These are phyloP conservation scores for Mormyrops attenuatus DNA, from an alignment of 2,797 vertebrate species.

Conservation along the genomic window DNA sequence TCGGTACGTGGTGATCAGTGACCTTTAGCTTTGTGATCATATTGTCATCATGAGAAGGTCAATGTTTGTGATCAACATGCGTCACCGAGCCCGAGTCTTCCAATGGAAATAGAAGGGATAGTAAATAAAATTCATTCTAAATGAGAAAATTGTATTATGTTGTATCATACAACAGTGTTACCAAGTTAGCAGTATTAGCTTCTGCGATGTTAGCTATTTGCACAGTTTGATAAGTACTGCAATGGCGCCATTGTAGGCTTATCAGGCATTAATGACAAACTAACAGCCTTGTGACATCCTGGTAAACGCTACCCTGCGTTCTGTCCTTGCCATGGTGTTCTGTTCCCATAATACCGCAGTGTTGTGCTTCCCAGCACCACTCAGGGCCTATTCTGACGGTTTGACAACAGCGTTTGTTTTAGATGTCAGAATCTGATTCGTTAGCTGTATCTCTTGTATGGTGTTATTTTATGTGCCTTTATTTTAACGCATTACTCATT, in stretches of 20 bases:
- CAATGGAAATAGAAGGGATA: not conserved
- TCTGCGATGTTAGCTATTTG: not conserved
- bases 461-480: not conserved
- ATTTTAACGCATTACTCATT: not conserved
- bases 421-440: not conserved
- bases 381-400: not conserved
- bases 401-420: not conserved
- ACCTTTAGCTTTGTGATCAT: not conserved
- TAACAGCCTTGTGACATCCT: not conserved
- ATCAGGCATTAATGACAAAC: not conserved
- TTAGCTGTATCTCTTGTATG: not conserved
- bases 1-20: not conserved
- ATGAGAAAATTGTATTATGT: not conserved
- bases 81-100: not conserved
- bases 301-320: not conserved
- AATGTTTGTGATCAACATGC: not conserved
- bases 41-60: not conserved
- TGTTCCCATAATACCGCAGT: not conserved
- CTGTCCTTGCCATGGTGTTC: not conserved
- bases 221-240: not conserved
- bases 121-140: not conserved
- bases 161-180: not conserved
- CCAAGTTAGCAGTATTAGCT: not conserved
- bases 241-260: not conserved
- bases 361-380: not conserved